These are phyloP conservation scores for Teleiodes luculella DNA, from an alignment of 2,888 invertebrate genomes.

Conservation along the genomic window DNA sequence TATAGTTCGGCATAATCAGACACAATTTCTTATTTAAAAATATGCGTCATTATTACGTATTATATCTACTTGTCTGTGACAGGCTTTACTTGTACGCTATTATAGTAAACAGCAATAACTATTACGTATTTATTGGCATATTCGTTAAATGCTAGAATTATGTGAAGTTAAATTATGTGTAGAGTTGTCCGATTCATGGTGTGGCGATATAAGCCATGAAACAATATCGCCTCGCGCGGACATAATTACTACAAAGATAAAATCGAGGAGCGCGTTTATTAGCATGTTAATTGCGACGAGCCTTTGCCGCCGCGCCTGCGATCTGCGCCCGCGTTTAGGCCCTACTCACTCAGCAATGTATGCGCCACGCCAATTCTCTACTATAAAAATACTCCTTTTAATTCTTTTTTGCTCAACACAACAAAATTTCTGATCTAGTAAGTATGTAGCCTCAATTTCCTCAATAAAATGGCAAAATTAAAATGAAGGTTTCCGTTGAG, in stretches of 20 bases:
- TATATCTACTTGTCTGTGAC: no score
- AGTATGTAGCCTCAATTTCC: background rate
- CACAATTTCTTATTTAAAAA: no score
- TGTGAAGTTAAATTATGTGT: constrained; percentile 37
- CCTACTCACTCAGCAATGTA: background rate
- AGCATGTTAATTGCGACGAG: constrained; percentile 68
- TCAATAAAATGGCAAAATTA: constrained; percentile 10
- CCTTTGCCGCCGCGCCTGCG: constrained; percentile 6
- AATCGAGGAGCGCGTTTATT: constrained; percentile 71
- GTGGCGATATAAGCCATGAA: constrained; percentile 54
- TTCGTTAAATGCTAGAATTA: constrained; percentile 21
- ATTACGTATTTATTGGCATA: constrained; percentile 5
- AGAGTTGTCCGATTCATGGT: constrained; percentile 48
- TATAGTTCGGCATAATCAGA: no score
- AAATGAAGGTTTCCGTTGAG: constrained; percentile 3
- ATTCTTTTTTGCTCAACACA: background rate
- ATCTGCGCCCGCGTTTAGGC: background rate
- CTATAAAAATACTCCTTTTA: background rate
- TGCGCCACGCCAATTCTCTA: background rate
- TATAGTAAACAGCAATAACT: constrained; percentile 4
- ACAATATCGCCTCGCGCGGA: constrained; percentile 63
- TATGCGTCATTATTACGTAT: no score
- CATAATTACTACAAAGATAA: constrained; percentile 72
- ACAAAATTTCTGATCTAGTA: no score
- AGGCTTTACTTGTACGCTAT: constrained; percentile 9